phyloP scores from a whole-genome alignment of 2,888 invertebrate species.

The Drosophila subquinaria region DNA sequence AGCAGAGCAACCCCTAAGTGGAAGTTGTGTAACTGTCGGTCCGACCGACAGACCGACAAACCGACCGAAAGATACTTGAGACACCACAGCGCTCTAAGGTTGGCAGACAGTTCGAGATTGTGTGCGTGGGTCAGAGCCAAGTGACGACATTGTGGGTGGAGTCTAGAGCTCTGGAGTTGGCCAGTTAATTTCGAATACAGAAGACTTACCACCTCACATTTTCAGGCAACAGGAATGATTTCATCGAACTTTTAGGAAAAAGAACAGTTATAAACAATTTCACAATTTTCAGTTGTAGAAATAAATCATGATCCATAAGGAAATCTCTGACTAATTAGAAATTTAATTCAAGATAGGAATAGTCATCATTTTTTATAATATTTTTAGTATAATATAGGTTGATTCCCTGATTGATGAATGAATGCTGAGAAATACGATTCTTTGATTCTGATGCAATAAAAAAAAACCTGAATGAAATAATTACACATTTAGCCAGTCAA shows the following conservation, averaged over 20 bases:
- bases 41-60: constrained; percentile 36
- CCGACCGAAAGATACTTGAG: constrained; percentile 63
- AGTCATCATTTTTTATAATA: not conserved
- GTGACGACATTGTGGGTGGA: constrained; percentile 74
- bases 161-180: constrained; percentile 40
- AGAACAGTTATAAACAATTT: constrained; percentile 9
- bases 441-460: not conserved
- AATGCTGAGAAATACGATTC: not conserved
- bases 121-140: constrained; percentile 44
- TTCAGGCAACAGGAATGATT: constrained; percentile 18
- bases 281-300: not conserved
- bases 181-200: constrained; percentile 8
- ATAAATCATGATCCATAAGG: not conserved
- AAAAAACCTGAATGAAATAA: constrained; percentile 16
- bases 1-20: constrained; percentile 76
- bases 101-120: constrained; percentile 15
- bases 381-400: not conserved
- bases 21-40: constrained; percentile 45
- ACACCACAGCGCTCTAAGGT: constrained; percentile 50
- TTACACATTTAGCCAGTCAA: constrained; percentile 26
- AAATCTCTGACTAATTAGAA: not conserved
- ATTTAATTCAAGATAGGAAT: not conserved
- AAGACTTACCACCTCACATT: not conserved
- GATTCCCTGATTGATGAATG: not conserved
- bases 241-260: constrained; percentile 21